Evolutionary conservation across 2,113 vertebrate genomes (phyloP), one percentile per base, ranked within the genome.

Genomic region (Bubo scandiacus): DNA sequence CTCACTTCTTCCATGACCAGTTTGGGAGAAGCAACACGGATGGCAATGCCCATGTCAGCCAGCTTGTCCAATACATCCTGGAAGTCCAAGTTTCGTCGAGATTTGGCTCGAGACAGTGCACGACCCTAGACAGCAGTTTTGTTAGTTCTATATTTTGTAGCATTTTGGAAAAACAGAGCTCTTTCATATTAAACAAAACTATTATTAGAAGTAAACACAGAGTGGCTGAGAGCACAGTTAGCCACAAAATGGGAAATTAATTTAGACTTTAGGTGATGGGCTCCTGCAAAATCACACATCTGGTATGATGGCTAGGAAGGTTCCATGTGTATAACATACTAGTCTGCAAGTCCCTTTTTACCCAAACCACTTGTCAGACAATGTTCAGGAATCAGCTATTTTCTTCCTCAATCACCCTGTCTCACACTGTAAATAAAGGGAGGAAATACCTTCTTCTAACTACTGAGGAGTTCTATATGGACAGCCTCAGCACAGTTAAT

Each of bases 1-100:
- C 97, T 98, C 92, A 99, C 99, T 98, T 99, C 99, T 96, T 99
- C 99, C 99, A 99, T 99, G 61, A 99, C 99, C 86, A 99, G 98
- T 94, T 99, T 99, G 38, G 99, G 99, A 4, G 99, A 99, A 19
- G 99, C 99, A 81, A 99, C 99, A 23, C 99, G 98, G 92, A 99
- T 99, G 71, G 99, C 99, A 80, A 99, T 99, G 59, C 99, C 99
- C 98, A 98, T 98, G 91, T 99, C 99, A 32, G 99, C 99, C 97
- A 99, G 96, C 94, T 99, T 99, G 97, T 99, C 99, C 95, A 99
- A 97, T 27, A 99, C 99, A 7, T 99, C 99, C 97, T 99, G 99
- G 97, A 99, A 99, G 98, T 99, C 99, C 96, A 99, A 98, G 92
- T 99, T 99, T 72, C 99, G 98, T 38, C 99, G 99, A 43, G 99